These are phyloP conservation scores for Lepeophtheirus salmonis DNA, from an alignment of 1,140 invertebrate species.

Conservation along the genomic window DNA sequence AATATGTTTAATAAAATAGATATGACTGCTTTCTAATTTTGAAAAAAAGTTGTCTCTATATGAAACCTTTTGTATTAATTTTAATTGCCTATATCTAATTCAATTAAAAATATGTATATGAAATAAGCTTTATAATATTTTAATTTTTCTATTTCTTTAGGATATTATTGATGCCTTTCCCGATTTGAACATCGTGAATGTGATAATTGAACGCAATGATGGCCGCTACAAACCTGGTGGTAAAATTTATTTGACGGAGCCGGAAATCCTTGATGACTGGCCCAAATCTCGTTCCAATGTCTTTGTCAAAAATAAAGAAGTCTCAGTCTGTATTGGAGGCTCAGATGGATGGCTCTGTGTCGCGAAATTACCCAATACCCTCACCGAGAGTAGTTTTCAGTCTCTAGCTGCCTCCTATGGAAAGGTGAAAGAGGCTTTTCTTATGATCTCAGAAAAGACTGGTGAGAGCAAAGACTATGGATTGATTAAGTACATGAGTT, in stretches of 20 bases:
- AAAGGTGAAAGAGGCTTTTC: slow-evolving; percentile 32
- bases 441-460: slow-evolving; percentile 36
- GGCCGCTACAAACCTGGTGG: slow-evolving; percentile 11
- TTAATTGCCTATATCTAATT: no score
- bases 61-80: no score
- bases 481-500: slow-evolving; percentile 37
- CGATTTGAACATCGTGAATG: slow-evolving; percentile 8
- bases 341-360: slow-evolving; percentile 37
- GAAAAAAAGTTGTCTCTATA: no score
- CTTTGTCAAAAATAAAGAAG: slow-evolving; percentile 16
- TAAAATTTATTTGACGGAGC: slow-evolving; percentile 14
- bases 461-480: slow-evolving; percentile 40
- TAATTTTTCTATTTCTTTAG: slow-evolving; percentile 9
- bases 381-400: slow-evolving; percentile 33
- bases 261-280: slow-evolving; percentile 18
- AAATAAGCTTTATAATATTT: background rate
- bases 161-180: slow-evolving; percentile 16
- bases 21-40: no score
- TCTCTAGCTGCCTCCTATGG: slow-evolving; percentile 32
- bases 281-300: background rate
- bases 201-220: slow-evolving; percentile 14
- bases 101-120: no score
- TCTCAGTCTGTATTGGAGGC: slow-evolving; percentile 21
- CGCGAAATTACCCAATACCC: slow-evolving; percentile 32
- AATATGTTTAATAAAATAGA: no score